phyloP scores from a whole-genome alignment of 2,797 vertebrate species.

The Bradypodion ventrale region DNA sequence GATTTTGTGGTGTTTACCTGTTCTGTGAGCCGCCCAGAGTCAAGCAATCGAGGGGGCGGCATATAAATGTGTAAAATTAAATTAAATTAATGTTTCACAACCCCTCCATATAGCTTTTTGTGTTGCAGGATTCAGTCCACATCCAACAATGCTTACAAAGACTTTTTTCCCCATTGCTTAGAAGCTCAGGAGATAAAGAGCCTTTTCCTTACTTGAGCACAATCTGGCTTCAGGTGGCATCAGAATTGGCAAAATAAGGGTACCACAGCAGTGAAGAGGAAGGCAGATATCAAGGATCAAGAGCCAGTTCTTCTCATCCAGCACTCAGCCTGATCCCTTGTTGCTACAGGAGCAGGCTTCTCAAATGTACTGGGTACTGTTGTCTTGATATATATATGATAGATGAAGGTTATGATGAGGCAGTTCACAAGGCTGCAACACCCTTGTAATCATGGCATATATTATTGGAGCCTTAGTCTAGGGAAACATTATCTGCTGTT shows the following conservation, averaged over 20 bases:
- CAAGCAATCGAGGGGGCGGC: too few relatives aligned
- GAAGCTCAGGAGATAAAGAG: neutral
- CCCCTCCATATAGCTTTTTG: neutral
- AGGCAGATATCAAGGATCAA: neutral
- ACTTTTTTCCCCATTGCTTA: neutral
- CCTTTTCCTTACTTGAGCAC: neutral
- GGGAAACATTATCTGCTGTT: neutral
- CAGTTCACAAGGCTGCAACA: too few relatives aligned
- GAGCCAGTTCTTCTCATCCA: neutral
- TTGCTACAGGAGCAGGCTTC: neutral
- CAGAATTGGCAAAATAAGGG: neutral
- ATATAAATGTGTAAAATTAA: too few relatives aligned
- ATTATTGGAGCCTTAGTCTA: neutral
- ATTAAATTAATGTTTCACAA: too few relatives aligned
- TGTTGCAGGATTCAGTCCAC: neutral
- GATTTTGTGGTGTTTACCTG: too few relatives aligned
- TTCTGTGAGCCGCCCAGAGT: too few relatives aligned
- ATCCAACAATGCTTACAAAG: neutral
- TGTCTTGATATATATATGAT: too few relatives aligned
- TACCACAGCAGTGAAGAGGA: too few relatives aligned
- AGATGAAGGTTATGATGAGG: too few relatives aligned
- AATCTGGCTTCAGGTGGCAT: neutral
- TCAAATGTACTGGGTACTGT: neutral
- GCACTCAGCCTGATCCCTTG: neutral
- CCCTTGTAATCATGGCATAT: neutral